Conservation (phyloP, 2,113 vertebrate genomes). For the Pseudolaguvia tuberculata region DNA sequence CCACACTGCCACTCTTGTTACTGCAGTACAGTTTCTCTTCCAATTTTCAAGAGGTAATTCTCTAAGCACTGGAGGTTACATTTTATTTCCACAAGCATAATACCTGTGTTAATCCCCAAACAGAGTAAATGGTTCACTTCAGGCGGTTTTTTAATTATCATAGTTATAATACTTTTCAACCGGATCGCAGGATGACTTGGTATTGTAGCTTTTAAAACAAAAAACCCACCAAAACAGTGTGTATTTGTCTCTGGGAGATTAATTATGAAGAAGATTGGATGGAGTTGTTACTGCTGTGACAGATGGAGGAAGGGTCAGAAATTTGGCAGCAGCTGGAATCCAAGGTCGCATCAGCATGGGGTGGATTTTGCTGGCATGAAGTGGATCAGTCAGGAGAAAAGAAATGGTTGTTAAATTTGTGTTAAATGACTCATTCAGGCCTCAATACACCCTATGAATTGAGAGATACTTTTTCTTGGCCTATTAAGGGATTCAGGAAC, state of each 20-base stretch:
- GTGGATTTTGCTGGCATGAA: constrained; percentile 21
- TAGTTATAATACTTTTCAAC: constrained; percentile 56
- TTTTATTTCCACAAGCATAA: constrained; percentile 60
- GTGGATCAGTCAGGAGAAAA: constrained; percentile 25
- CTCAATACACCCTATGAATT: constrained; percentile 9
- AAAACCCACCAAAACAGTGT: not conserved
- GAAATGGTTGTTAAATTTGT: constrained; percentile 24
- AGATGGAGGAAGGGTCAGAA: constrained; percentile 64
- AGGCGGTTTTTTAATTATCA: constrained; percentile 68
- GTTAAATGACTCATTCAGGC: constrained; percentile 32
- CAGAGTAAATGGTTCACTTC: constrained; percentile 57
- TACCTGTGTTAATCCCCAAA: constrained; percentile 64
- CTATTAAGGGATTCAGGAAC: constrained; percentile 23
- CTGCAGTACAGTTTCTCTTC: constrained; percentile 1
- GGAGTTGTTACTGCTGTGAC: constrained; percentile 57
- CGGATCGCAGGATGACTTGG: constrained; percentile 55
- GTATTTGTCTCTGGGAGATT: constrained; percentile 52
- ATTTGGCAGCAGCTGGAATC: constrained; percentile 66
- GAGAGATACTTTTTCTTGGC: constrained; percentile 2
- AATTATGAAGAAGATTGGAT: constrained; percentile 58
- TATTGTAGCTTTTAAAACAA: constrained; percentile 29
- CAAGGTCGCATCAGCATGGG: constrained; percentile 67
- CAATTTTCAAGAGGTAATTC: constrained; percentile 26
- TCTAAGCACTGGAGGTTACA: constrained; percentile 52
- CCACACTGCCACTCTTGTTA: constrained; percentile 52